Base-by-base conservation (phyloP, 2,888 invertebrate genomes). In the Lepidochitona cinerea region DNA sequence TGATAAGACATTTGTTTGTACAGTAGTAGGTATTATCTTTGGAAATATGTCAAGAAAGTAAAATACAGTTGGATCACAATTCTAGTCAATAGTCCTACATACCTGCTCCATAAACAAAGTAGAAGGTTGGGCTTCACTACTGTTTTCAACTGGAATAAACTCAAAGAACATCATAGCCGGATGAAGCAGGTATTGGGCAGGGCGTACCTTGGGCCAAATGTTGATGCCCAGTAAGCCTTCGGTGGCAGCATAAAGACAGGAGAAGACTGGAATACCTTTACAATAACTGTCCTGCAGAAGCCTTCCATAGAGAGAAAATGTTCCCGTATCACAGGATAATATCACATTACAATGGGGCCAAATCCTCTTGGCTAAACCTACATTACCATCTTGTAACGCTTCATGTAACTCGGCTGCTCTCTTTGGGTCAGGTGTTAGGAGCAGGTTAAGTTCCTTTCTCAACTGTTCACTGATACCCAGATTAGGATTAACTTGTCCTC, bases 241-340 rank as follows among this genome's bases (percentile, higher is more conserved):
- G 18, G 90, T 89, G 7, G 90, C 90, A 23, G 86, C 89, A 81
- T 89, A 89, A 23, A 89, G 73, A 0, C 89, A 88, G 0, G 89
- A 88, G 74, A 88, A 90, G 7, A 87, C 70, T 4, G 85, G 85
- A 6, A 86, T 81, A 18, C 81, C 87, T n/a, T 73, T 81, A 72
- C 81, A 81, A 71, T 82, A 84, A 0, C 81, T 80, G 54, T 84
- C 80, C 59, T 83, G 71, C 65, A 87, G 73, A 54, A 81, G 82
- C 7, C 79, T 74, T 7, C 81, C 87, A 72, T 88, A 89, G 26
- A 88, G 75, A 35, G 83, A 82, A 84, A 88, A 87, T 14, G 87
- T 81, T 4, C 90, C 90, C 0, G 88, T 84, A 72, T 87, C 87
- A 12, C 84, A 81, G 7, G 83, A 79, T 66, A 88, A 71, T 1